Conservation (phyloP, 2,113 vertebrate genomes). For the Lasiurus cinereus region DNA sequence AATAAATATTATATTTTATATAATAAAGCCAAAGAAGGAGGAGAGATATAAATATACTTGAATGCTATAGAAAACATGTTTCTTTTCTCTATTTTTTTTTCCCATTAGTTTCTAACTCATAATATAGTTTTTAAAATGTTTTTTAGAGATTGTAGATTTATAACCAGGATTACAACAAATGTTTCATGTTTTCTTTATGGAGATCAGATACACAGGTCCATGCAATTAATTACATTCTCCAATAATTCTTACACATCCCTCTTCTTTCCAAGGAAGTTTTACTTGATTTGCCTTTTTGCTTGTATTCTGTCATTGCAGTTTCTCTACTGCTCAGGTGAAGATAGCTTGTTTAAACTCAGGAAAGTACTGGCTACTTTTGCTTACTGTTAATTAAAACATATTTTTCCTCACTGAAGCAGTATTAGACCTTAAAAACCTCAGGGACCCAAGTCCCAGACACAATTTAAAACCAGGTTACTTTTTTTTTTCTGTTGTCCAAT, state of each 20-base stretch:
- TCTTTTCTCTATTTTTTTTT: neutral
- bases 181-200: neutral
- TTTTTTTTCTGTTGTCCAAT: neutral
- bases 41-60: neutral
- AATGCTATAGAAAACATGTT: neutral
- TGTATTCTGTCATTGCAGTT: slow-evolving; percentile 17
- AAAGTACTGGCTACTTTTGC: neutral
- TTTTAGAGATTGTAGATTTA: neutral
- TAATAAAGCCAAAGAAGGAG: neutral
- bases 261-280: neutral
- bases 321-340: neutral
- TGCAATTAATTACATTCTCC: neutral
- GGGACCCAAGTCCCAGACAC: neutral
- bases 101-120: neutral
- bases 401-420: neutral
- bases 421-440: slow-evolving; percentile 58
- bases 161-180: neutral
- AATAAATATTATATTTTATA: neutral
- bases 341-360: neutral
- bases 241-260: neutral
- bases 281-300: neutral
- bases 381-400: slow-evolving; percentile 60
- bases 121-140: neutral
- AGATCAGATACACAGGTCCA: neutral
- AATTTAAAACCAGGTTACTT: neutral